phyloP scores from a whole-genome alignment of 2,888 invertebrate species.

The Epinotia ramella region DNA sequence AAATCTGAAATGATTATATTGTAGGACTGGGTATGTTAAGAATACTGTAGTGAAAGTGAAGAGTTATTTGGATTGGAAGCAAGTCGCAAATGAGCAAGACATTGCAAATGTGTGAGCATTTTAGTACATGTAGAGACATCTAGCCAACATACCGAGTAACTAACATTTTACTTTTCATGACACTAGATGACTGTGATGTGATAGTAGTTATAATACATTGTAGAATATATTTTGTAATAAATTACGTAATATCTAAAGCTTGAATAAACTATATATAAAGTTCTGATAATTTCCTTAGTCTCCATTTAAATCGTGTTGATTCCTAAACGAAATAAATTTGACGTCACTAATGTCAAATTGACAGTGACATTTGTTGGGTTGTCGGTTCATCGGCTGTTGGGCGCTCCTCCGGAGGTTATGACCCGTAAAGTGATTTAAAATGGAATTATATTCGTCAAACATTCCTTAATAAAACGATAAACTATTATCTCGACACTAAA shows the following conservation, averaged over 20 bases:
- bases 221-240: too few species aligned
- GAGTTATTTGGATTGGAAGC: too few species aligned
- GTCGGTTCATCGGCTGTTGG: constrained; percentile 17
- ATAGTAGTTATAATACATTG: too few species aligned
- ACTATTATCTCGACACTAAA: constrained; percentile 48
- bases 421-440: constrained; percentile 40
- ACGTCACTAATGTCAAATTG: constrained; percentile 11
- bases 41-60: too few species aligned
- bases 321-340: constrained; percentile 28
- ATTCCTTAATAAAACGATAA: constrained; percentile 19
- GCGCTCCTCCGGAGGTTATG: constrained; percentile 31
- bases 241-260: too few species aligned
- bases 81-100: too few species aligned
- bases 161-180: too few species aligned
- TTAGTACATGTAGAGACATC: constrained; percentile 1
- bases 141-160: neutral
- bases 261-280: neutral
- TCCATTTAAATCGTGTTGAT: neutral
- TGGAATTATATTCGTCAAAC: constrained; percentile 29
- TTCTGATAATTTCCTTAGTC: neutral
- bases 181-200: neutral
- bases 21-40: too few species aligned
- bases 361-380: constrained; percentile 42
- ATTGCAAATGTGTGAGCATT: neutral
- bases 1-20: too few species aligned